A percentile compares a stretch with the other conserved stretches of the same genome.
Evolutionary conservation across 1,140 invertebrate genomes (phyloP).

Genomic region (Wiebesia pumilae): DNA sequence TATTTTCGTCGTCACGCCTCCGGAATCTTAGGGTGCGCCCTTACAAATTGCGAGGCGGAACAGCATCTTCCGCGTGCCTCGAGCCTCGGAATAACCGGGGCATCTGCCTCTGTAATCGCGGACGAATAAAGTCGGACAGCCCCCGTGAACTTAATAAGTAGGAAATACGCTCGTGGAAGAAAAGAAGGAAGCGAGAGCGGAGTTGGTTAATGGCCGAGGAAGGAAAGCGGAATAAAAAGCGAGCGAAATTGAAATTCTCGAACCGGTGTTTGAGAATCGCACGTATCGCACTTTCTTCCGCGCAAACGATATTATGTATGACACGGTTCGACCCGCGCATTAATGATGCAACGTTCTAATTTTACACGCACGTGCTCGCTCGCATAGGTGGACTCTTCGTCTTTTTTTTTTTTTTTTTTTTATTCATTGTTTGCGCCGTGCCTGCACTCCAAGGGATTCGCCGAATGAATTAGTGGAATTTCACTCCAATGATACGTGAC

Average conservation of each 20-base stretch:
- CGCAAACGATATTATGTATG: not conserved
- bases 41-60: not conserved
- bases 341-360: constrained; percentile 5
- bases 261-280: not conserved
- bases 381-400: not conserved
- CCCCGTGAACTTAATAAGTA: not conserved
- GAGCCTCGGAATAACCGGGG: no score
- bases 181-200: not conserved
- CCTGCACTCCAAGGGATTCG: not conserved
- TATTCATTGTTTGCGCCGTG: not conserved
- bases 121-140: not conserved
- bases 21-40: not conserved
- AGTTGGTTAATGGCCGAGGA: not conserved
- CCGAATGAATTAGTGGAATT: not conserved
- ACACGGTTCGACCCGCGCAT: not conserved
- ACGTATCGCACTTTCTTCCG: not conserved
- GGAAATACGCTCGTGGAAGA: not conserved
- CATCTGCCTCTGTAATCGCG: not conserved
- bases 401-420: not conserved
- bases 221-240: not conserved
- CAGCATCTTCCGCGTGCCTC: not conserved
- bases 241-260: not conserved
- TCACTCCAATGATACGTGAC: not conserved
- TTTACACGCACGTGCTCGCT: not conserved
- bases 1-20: not conserved